Base-by-base conservation (phyloP, 1,140 invertebrate genomes). In the Drosophila busckii region DNA sequence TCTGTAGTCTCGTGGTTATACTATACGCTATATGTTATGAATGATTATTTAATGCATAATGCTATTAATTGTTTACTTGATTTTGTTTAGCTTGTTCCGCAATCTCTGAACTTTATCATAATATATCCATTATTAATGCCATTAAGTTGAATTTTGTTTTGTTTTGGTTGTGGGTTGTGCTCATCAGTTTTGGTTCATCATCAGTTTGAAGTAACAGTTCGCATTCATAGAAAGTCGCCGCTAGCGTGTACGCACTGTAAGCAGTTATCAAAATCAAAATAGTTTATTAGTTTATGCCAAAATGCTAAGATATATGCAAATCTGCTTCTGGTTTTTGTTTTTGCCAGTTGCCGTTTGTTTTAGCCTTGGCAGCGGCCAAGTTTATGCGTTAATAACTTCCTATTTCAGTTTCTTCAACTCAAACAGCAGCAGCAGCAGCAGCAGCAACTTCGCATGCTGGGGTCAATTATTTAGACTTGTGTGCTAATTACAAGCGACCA, bases 1-100 rank as follows among this genome's bases (percentile, higher is more conserved):
- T n/a, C 76, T 82, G 76, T 82, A 82, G 76, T 82, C 76, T 83
- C 70, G 76, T 62, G 76, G 75, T 82, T 80, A 78, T 76, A 52
- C 49, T 64, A 78, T 82, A 82, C 62, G 75, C 75, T 80, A 80
- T 80, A 76, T 82, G 73, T 80, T 67, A 80, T 82, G 75, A 73
- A 82, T 73, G 75, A 78, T 60, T 70, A 70, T 58, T 67, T 65
- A n/a, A 58, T 73, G 55, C 53, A 26, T 70, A 53, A n/a, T 54
- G 35, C 61, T 45, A 56, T 71, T 40, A 58, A 53, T 52, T 50
- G 38, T 29, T 53, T 54, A 20, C 8, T 46, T 41, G 16, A 49
- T 46, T 53, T 19, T 48, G 22, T 52, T 49, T 12, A 23, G 12
- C 23, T 42, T 41, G 20, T 19, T 35, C n/a, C n/a, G n/a, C n/a